Evolutionary conservation across 1,140 invertebrate species (phyloP), one percentile per base, ranked within the genome.

Genomic region (Nomia melanderi): DNA sequence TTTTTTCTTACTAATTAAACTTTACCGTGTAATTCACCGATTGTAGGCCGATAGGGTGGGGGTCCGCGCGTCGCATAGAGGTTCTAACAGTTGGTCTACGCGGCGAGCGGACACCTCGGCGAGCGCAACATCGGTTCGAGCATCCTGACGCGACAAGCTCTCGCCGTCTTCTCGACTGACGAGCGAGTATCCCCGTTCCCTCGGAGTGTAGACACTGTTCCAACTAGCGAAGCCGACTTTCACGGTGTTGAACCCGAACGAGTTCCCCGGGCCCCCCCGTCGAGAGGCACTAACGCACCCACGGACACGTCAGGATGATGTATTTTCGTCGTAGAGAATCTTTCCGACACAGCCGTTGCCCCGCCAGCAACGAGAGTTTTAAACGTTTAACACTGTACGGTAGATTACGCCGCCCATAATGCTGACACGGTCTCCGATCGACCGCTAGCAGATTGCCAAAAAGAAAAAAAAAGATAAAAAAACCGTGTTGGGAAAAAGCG

Each of bases 1-100:
- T 85, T 86, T 83, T 83, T 84, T 84, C 80, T 81, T 85, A 86
- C 77, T 85, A n/a, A 85, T 79, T 76, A 79, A 72, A 59, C 54
- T 82, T 86, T 82, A 84, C n/a, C 70, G 62, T 79, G 56, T 87
- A 83, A 85, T 80, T 81, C 81, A 71, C 81, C 69, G 50, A 72
- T 78, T 47, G 41, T 82, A 81, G 78, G 64, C 50, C 39, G 29
- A 17, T 50, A 50, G 20, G 20, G 44, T 20, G 5, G 12, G 29
- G 8, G 72, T 85, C 78, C 39, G 33, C 79, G 56, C 54, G 66
- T 64, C 66, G 69, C 74, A 44, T 78, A 85, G 84, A 65, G n/a
- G 33, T 5, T 63, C n/a, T 50, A 59, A 1, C 7, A 33, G 50
- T 39, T 47, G 14, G 53, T 76, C 75, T 71, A 72, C 71, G 62